These are phyloP conservation scores for Canis aureus DNA, from an alignment of 2,113 vertebrate species.

Conservation along the genomic window DNA sequence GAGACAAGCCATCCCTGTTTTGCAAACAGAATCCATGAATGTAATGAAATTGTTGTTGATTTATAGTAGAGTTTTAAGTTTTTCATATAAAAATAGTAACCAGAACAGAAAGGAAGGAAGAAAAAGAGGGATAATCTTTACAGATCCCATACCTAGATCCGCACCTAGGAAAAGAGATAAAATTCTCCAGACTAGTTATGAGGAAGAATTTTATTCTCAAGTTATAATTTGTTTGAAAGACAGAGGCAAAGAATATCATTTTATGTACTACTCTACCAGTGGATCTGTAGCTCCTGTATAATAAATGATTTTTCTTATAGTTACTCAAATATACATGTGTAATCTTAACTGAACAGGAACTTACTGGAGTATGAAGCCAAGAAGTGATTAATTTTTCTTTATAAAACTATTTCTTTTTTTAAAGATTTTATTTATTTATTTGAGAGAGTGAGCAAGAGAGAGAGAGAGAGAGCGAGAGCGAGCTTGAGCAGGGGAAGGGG, in stretches of 20 bases:
- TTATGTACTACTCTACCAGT: neutral
- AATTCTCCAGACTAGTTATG: neutral
- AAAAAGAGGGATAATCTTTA: neutral
- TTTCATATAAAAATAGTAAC: neutral
- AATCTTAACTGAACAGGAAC: conserved; percentile 38
- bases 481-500: no score
- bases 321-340: neutral
- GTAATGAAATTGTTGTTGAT: neutral
- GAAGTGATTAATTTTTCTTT: conserved; percentile 32
- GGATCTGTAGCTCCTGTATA: neutral
- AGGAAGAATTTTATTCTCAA: neutral
- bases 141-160: neutral
- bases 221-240: neutral
- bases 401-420: neutral
- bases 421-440: no score
- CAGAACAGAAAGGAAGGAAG: neutral
- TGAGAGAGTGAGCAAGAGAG: no score
- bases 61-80: neutral
- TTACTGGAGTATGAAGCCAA: neutral
- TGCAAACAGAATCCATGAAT: neutral
- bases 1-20: neutral
- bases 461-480: no score
- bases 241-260: neutral
- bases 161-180: neutral
- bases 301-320: neutral